phyloP scores from a whole-genome alignment of 2,888 invertebrate genomes.

The Tigriopus californicus region DNA sequence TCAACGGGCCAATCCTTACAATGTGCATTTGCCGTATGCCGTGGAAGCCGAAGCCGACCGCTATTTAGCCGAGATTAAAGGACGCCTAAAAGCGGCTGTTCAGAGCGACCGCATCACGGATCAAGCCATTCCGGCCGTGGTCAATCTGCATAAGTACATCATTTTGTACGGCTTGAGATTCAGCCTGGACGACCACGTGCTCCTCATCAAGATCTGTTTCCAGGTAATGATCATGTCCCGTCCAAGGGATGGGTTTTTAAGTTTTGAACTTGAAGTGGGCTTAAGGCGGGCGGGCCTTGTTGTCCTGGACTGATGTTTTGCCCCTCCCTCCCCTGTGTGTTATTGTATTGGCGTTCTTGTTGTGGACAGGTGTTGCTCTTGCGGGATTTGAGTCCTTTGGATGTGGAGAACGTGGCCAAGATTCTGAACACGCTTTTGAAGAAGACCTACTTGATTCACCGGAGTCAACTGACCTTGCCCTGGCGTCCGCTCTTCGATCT shows the following conservation, averaged over 20 bases:
- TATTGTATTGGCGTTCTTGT: too few relatives aligned
- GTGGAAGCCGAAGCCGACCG: background rate
- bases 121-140: background rate
- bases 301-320: too few relatives aligned
- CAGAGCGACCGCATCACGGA: background rate
- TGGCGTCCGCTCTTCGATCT: constrained; percentile 11
- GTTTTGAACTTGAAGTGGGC: background rate
- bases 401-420: constrained; percentile 1
- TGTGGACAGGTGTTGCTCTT: background rate
- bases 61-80: background rate
- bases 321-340: too few relatives aligned
- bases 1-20: background rate
- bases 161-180: constrained; percentile 9
- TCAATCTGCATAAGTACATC: constrained; percentile 11
- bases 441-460: background rate
- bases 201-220: background rate
- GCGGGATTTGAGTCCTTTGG: background rate
- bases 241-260: background rate
- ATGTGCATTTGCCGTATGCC: background rate
- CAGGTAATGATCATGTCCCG: too few relatives aligned
- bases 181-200: constrained; percentile 4
- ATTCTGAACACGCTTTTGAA: constrained; percentile 3
- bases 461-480: background rate
- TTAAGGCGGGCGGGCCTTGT: background rate
- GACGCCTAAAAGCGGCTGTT: background rate